phyloP scores from a whole-genome alignment of 1,140 invertebrate species.

The Stratiolaelaps scimitus region DNA sequence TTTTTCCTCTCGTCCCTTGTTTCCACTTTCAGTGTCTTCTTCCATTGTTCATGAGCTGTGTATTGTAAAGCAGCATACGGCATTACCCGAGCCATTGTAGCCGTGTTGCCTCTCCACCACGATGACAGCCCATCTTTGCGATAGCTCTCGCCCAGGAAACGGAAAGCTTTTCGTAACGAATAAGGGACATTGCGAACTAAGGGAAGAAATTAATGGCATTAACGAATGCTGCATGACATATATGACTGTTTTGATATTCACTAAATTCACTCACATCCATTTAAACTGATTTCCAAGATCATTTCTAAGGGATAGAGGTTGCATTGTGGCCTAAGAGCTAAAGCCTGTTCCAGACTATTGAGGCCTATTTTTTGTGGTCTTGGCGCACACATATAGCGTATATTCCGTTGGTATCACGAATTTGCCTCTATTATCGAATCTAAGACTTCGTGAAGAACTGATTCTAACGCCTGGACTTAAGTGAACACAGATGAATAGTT shows the following conservation, averaged over 20 bases:
- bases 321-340: too few relatives aligned
- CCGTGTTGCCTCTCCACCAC: constrained; percentile 92
- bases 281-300: too few relatives aligned
- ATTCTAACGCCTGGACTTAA: not conserved
- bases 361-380: too few relatives aligned
- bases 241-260: too few relatives aligned
- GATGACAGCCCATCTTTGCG: constrained; percentile 51
- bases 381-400: constrained; percentile 23
- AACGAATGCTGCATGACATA: too few relatives aligned
- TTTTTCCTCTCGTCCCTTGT: constrained; percentile 28
- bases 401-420: constrained; percentile 29
- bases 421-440: not conserved
- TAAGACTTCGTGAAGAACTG: too few relatives aligned
- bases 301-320: too few relatives aligned
- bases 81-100: constrained; percentile 88
- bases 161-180: constrained; percentile 58
- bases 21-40: constrained; percentile 60
- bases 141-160: constrained; percentile 52
- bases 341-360: too few relatives aligned
- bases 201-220: too few relatives aligned
- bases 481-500: constrained; percentile 4
- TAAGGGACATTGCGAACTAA: constrained; percentile 53
- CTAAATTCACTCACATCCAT: too few relatives aligned
- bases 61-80: constrained; percentile 97
- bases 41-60: constrained; percentile 90